phyloP scores from a whole-genome alignment of 1,140 invertebrate species.

The Drosophila arizonae region DNA sequence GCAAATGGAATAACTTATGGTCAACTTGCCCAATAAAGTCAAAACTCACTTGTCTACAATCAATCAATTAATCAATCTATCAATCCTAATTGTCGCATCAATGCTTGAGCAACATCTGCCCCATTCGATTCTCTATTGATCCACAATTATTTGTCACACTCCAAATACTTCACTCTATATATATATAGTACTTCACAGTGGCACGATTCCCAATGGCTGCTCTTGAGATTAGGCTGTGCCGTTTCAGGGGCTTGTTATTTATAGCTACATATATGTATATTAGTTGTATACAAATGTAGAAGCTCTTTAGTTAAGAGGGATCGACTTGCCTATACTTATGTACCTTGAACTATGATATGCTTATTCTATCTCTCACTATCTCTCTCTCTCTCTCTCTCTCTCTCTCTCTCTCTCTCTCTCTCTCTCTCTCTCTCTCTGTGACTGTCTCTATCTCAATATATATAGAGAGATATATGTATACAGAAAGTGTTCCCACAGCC shows the following conservation, averaged over 20 bases:
- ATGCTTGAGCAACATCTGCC: no score
- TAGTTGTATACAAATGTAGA: no score
- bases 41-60: neutral
- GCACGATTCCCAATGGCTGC: neutral
- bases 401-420: no score
- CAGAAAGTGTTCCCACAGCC: no score
- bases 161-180: neutral
- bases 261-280: no score
- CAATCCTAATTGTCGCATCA: neutral
- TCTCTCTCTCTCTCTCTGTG: no score
- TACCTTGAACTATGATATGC: no score
- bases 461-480: no score
- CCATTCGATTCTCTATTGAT: neutral
- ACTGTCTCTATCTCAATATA: no score
- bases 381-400: no score
- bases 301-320: neutral
- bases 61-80: neutral
- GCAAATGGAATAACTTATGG: slow-evolving; percentile 52
- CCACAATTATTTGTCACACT: neutral
- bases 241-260: neutral
- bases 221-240: neutral
- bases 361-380: no score
- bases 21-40: neutral
- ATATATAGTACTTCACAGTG: neutral
- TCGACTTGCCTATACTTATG: neutral